Evolutionary conservation across 1,140 invertebrate genomes (phyloP).

Genomic region (Eubasilissa regina): DNA sequence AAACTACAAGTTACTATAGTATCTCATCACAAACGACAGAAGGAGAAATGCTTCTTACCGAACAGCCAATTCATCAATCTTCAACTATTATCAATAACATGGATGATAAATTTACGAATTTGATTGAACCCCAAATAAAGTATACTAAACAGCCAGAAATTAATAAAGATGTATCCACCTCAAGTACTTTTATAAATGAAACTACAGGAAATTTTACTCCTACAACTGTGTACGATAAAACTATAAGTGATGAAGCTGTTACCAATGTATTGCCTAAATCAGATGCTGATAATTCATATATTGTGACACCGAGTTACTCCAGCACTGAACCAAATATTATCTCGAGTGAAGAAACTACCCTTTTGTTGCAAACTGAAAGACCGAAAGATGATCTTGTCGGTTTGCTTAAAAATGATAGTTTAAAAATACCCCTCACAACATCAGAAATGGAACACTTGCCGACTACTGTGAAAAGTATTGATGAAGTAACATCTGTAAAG

Average conservation of each 20-base stretch:
- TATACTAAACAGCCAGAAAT: not conserved
- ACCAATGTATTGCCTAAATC: no score
- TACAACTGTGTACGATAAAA: not conserved
- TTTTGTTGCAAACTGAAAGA: no score
- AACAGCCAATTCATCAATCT: not conserved
- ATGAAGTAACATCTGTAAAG: not conserved
- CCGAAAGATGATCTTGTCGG: not conserved
- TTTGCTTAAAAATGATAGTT: not conserved
- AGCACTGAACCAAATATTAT: no score
- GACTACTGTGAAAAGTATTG: not conserved
- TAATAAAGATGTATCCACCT: slow-evolving; percentile 1
- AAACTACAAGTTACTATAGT: not conserved
- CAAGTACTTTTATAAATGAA: not conserved
- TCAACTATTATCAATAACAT: slow-evolving; percentile 3
- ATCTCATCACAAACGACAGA: slow-evolving; percentile 1
- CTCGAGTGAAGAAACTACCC: no score
- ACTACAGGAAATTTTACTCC: not conserved
- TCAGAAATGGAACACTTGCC: not conserved
- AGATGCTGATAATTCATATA: no score
- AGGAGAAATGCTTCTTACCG: not conserved
- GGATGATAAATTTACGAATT: no score
- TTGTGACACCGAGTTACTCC: no score
- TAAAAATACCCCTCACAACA: not conserved
- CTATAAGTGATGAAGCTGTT: not conserved
- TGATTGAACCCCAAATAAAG: no score